A percentile compares a stretch with the other conserved stretches of the same genome.
Evolutionary conservation across 2,113 vertebrate species (phyloP).

Genomic region (Tupaia chinensis): DNA sequence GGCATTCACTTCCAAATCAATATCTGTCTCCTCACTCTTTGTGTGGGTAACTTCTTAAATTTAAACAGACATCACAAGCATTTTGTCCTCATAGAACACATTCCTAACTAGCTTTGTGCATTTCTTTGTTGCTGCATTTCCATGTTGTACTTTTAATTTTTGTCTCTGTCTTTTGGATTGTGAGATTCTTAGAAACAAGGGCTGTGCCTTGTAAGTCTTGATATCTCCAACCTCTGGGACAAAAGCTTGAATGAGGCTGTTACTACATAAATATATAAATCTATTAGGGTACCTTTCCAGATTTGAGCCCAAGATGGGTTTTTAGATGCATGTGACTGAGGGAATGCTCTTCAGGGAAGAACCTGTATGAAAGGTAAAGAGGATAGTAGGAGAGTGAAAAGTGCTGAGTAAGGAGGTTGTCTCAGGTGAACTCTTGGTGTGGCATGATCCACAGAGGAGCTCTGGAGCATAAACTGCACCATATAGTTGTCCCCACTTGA

Average conservation of each 20-base stretch:
- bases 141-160: background rate
- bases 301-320: background rate
- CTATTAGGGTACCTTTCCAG: background rate
- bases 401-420: background rate
- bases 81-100: background rate
- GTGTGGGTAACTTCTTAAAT: background rate
- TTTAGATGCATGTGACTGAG: background rate
- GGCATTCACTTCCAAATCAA: background rate
- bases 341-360: background rate
- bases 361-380: background rate
- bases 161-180: background rate
- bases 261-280: background rate
- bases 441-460: background rate
- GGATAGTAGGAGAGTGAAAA: background rate
- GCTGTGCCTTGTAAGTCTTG: background rate
- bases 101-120: background rate
- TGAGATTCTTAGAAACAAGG: background rate
- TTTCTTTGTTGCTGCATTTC: constrained; percentile 9
- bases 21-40: background rate
- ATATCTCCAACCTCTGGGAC: background rate
- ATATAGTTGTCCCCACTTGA: background rate
- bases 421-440: background rate
- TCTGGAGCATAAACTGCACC: background rate
- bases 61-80: background rate
- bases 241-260: background rate